Conservation (phyloP, 1,140 invertebrate genomes). For the Liolophura sinensis region DNA sequence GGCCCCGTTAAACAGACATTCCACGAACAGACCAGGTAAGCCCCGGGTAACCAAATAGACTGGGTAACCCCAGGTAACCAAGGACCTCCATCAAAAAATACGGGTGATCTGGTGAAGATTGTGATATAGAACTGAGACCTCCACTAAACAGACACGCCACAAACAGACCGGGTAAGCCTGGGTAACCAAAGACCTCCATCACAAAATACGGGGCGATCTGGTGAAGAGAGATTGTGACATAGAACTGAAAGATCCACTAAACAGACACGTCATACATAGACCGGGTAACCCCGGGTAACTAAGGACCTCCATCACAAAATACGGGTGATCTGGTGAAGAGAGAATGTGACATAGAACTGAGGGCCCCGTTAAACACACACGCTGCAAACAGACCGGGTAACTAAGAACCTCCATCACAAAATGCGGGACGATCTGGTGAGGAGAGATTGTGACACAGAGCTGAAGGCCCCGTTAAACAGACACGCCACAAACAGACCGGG, state of each 20-base stretch:
- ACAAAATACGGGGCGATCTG: slow-evolving; percentile 52
- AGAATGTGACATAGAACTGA: too few relatives aligned
- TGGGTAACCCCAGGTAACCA: too few relatives aligned
- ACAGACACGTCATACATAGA: slow-evolving; percentile 42
- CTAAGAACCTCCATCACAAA: slow-evolving; percentile 54
- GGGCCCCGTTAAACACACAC: slow-evolving; percentile 54
- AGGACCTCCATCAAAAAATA: too few relatives aligned
- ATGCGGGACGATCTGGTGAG: slow-evolving; percentile 46
- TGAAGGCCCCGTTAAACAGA: slow-evolving; percentile 44
- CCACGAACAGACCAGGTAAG: too few relatives aligned
- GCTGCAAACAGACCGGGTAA: slow-evolving; percentile 57
- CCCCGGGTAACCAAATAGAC: too few relatives aligned
- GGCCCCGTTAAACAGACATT: too few relatives aligned
- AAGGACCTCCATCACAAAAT: slow-evolving; percentile 32
- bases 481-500: slow-evolving; percentile 44
- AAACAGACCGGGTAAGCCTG: slow-evolving; percentile 57
- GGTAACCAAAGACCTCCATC: slow-evolving; percentile 47
- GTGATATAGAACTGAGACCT: slow-evolving; percentile 28
- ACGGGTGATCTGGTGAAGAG: too few relatives aligned
- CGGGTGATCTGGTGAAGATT: neutral
- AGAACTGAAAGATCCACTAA: slow-evolving; percentile 48
- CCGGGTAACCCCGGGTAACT: slow-evolving; percentile 43
- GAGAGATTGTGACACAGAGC: too few relatives aligned
- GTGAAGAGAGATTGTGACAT: too few relatives aligned
- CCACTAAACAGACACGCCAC: slow-evolving; percentile 55